These are phyloP conservation scores for Phyllotreta cruciferae DNA, from an alignment of 2,888 invertebrate species.

Conservation along the genomic window DNA sequence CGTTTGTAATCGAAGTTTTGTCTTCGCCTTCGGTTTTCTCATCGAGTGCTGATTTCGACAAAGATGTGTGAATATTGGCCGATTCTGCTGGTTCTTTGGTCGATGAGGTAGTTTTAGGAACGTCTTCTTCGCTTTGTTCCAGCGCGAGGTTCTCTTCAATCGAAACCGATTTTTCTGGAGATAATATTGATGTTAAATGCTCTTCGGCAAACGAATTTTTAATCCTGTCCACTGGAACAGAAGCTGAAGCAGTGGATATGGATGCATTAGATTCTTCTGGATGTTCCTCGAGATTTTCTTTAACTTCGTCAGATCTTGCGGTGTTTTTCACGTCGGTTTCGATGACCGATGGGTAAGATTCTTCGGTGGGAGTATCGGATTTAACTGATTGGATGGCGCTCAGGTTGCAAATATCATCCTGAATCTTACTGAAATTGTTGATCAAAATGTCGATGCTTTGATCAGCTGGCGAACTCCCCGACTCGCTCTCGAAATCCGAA, in stretches of 20 bases:
- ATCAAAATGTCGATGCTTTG: conserved; percentile 45
- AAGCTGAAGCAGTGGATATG: background rate
- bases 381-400: conserved; percentile 37
- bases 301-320: background rate
- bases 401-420: conserved; percentile 47
- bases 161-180: background rate
- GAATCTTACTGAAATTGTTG: conserved; percentile 49
- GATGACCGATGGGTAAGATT: conserved; percentile 31
- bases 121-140: background rate
- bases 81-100: background rate
- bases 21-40: background rate
- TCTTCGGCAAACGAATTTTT: no score
- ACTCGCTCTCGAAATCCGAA: conserved; percentile 47
- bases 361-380: conserved; percentile 21
- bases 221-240: background rate
- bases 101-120: background rate
- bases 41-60: background rate
- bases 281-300: conserved; percentile 4
- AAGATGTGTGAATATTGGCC: background rate
- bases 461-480: conserved; percentile 36
- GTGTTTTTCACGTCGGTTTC: conserved; percentile 24
- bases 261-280: background rate
- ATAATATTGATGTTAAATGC: no score
- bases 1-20: conserved; percentile 1
- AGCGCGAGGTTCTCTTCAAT: conserved; percentile 2